Conservation (phyloP, 2,113 vertebrate species). For the Albula glossodonta region DNA sequence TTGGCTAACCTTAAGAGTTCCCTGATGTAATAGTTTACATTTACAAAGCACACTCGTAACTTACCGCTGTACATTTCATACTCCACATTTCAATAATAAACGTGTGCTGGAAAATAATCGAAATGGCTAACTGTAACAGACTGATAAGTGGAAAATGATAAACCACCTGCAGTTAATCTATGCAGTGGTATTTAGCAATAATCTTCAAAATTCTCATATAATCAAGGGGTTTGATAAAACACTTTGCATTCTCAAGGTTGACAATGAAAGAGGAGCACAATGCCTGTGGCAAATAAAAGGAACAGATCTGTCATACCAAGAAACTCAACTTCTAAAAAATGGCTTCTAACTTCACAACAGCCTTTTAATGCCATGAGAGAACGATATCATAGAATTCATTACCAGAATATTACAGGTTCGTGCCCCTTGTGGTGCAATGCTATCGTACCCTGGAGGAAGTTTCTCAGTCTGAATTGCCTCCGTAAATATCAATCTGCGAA, state of each 20-base stretch:
- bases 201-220: too few relatives aligned
- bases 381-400: too few relatives aligned
- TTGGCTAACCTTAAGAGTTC: not conserved
- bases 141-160: too few relatives aligned
- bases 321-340: too few relatives aligned
- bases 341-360: too few relatives aligned
- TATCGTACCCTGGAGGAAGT: not conserved
- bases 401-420: not conserved
- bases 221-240: too few relatives aligned
- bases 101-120: not conserved
- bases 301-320: too few relatives aligned
- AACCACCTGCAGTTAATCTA: not conserved
- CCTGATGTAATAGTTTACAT: not conserved
- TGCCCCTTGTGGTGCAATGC: not conserved
- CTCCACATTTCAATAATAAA: not conserved
- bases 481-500: not conserved
- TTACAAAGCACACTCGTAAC: not conserved
- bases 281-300: too few relatives aligned
- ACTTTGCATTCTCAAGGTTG: too few relatives aligned
- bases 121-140: not conserved
- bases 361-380: too few relatives aligned
- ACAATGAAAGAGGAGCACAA: too few relatives aligned
- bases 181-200: not conserved
- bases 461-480: not conserved
- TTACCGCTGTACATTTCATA: not conserved